phyloP scores from a whole-genome alignment of 2,113 vertebrate genomes.

The Okapia johnstoni region DNA sequence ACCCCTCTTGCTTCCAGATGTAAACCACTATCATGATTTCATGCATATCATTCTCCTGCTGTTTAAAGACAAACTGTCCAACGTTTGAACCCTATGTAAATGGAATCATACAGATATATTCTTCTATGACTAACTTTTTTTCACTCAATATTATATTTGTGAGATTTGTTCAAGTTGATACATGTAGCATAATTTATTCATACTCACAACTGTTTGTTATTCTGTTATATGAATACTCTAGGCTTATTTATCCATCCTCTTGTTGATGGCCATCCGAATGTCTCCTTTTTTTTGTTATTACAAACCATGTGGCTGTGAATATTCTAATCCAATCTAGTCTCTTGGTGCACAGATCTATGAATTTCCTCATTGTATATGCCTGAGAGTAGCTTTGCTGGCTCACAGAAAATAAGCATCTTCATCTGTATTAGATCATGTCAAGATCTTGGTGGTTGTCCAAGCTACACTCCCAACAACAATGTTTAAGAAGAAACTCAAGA shows the following conservation, averaged over 20 bases:
- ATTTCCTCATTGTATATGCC: not conserved
- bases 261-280: not conserved
- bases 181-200: not conserved
- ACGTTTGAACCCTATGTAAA: not conserved
- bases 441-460: not conserved
- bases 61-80: not conserved
- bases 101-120: not conserved
- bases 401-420: not conserved
- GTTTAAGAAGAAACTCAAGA: not conserved
- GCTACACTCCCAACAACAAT: not conserved
- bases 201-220: not conserved
- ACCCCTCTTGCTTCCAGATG: not conserved
- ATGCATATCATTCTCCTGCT: not conserved
- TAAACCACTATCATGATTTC: not conserved
- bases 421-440: not conserved
- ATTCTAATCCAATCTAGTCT: not conserved
- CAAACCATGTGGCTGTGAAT: not conserved
- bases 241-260: not conserved
- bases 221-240: not conserved
- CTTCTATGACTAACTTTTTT: not conserved
- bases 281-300: not conserved
- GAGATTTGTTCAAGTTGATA: not conserved
- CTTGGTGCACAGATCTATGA: not conserved
- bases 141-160: constrained; percentile 1
- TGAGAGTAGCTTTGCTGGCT: not conserved